Base-by-base conservation (phyloP, 2,113 vertebrate species). In the Microtus oregoni region DNA sequence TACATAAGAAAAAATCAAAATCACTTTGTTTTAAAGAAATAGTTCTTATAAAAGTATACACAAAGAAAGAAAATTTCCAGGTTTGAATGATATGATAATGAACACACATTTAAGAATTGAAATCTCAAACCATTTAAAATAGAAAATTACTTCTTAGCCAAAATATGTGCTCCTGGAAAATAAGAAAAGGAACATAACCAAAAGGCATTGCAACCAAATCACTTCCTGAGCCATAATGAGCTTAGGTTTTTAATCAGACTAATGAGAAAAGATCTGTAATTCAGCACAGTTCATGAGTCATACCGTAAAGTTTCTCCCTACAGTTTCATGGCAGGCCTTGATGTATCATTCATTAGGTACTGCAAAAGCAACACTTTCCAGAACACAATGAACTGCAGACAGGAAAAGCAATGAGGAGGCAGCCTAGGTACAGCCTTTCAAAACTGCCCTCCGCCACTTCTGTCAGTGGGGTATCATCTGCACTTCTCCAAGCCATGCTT, bases 221-320 rank as follows among this genome's bases (percentile, higher is more conserved):
- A 98, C 96, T 98, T 98, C 97, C 97, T 98, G 97, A 97, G 92
- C 96, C 92, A 96, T 98, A 97, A 97, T 97, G 97, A 98, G 97
- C 86, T 97, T 95, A 97, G 97, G 96, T 96, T 98, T 98, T 98
- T 98, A 98, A 98, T 98, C 97, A 98, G 97, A 96, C 97, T 98
- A 98, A 98, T 98, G 97, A 98, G 97, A 97, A 97, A 97, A 97
- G 97, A 98, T 98, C 97, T 97, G 97, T 97, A 97, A 98, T 97
- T 97, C 92, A n/a, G 97, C 96, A 96, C 19, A 15, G 96, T 95
- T 97, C 96, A 95, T 98, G 97, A 98, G 93, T 98, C 97, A 98
- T 68, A 89, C 97, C 95, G 88, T 91, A 97, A 97, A 98, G 97
- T 97, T 97, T 98, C 96, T 97, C 97, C 95, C 97, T 96, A 96